Percentiles rank a stretch among this genome's conserved stretches.
These are phyloP conservation scores for Zosterops hypoxanthus DNA, from an alignment of 2,113 vertebrate species.

Conservation along the genomic window DNA sequence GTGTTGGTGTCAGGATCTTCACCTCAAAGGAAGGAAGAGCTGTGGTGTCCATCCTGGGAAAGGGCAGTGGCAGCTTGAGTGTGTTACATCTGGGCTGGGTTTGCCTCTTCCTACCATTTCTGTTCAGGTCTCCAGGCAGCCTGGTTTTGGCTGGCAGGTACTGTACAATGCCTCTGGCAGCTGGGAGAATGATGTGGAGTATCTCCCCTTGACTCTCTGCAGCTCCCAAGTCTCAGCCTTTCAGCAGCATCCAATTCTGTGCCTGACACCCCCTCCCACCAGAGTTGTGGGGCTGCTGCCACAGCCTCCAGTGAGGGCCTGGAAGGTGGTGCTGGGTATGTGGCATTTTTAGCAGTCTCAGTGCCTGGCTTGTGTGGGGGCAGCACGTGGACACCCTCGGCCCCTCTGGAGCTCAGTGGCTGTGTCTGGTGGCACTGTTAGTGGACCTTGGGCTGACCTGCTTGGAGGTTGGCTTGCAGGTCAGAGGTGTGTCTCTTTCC, in stretches of 20 bases:
- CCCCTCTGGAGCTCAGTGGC: not conserved
- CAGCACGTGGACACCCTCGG: accelerated
- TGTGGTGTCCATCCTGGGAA: not conserved
- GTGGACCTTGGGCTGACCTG: not conserved
- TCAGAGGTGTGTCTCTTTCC: not conserved
- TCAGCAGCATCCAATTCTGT: not conserved
- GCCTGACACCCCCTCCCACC: not conserved
- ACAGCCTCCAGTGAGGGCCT: not conserved
- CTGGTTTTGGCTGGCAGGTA: not conserved
- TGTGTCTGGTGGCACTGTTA: not conserved
- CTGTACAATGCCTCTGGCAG: not conserved
- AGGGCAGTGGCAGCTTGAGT: not conserved
- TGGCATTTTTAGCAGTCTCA: not conserved
- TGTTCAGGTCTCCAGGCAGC: not conserved
- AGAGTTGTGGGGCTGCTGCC: not conserved
- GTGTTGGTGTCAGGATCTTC: not conserved
- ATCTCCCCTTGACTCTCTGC: not conserved
- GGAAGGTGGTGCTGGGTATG: not conserved
- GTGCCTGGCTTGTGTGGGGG: not conserved
- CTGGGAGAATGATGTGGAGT: not conserved
- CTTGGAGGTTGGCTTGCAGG: not conserved
- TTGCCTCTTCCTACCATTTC: not conserved
- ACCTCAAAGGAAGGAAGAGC: not conserved
- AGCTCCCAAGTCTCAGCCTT: not conserved
- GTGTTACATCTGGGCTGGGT: not conserved